Conservation (phyloP, 1,140 invertebrate species). For the Lepidurus packardi region DNA sequence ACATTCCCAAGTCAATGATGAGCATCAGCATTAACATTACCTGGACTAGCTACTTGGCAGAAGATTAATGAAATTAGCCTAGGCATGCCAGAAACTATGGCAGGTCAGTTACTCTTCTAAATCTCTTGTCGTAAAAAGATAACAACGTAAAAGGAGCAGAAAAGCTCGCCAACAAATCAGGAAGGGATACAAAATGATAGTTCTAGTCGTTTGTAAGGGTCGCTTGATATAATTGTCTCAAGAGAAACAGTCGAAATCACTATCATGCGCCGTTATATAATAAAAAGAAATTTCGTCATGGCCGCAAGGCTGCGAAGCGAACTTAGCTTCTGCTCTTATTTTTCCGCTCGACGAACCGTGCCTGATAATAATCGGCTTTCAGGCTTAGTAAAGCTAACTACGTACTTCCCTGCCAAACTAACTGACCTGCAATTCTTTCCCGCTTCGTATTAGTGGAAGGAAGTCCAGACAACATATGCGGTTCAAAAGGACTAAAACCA, state of each 20-base stretch:
- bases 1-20: too few relatives aligned
- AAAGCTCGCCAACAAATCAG: background rate
- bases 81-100: background rate
- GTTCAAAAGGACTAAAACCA: background rate
- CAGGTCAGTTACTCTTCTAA: background rate
- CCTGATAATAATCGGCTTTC: background rate
- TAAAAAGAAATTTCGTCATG: background rate
- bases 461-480: background rate
- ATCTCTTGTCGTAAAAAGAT: background rate
- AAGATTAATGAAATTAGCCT: background rate
- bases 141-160: background rate
- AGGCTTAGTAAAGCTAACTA: background rate
- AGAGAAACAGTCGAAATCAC: background rate
- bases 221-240: background rate
- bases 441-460: background rate
- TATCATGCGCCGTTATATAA: background rate
- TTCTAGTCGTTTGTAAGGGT: background rate
- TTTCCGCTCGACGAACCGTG: background rate
- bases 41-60: background rate
- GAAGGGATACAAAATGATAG: background rate
- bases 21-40: too few relatives aligned
- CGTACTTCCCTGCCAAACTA: background rate
- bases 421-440: background rate
- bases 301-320: background rate
- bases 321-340: background rate